Percentiles rank a stretch among this genome's conserved stretches.
These are phyloP conservation scores for Tyrannus savana DNA, from an alignment of 2,113 vertebrate species.

Conservation along the genomic window DNA sequence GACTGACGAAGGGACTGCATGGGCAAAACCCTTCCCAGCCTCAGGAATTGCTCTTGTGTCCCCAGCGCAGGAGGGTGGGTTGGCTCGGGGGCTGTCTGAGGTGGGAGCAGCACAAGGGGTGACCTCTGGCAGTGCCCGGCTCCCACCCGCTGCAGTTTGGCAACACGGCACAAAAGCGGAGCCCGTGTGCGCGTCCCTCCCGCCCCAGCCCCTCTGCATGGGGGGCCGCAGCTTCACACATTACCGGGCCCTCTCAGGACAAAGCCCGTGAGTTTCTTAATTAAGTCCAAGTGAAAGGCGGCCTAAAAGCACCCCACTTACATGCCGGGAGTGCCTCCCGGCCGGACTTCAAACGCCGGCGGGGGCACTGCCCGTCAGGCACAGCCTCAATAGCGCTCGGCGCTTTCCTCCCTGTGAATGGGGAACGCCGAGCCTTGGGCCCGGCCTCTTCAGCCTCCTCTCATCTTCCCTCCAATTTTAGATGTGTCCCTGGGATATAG, in stretches of 20 bases:
- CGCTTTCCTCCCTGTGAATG: slow-evolving; percentile 57
- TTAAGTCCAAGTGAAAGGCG: slow-evolving; percentile 79
- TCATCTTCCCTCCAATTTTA: slow-evolving; percentile 71
- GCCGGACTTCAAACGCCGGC: slow-evolving; percentile 60
- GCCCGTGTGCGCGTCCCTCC: slow-evolving; percentile 60
- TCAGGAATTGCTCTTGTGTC: neutral
- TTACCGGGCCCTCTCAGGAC: slow-evolving; percentile 71
- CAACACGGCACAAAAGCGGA: slow-evolving; percentile 67
- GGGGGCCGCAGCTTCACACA: slow-evolving; percentile 55
- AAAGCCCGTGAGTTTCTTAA: slow-evolving; percentile 81
- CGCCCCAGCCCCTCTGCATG: slow-evolving; percentile 65
- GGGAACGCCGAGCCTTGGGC: slow-evolving; percentile 53
- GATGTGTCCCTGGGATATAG: slow-evolving; percentile 82
- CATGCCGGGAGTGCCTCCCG: slow-evolving; percentile 56
- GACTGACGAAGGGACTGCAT: neutral
- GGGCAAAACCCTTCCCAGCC: neutral
- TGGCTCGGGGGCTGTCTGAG: neutral
- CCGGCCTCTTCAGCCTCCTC: slow-evolving; percentile 73
- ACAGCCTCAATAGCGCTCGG: neutral
- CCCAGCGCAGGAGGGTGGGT: neutral
- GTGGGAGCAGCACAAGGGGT: neutral
- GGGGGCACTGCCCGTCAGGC: slow-evolving; percentile 30
- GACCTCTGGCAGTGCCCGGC: slow-evolving; percentile 44
- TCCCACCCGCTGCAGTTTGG: slow-evolving; percentile 61
- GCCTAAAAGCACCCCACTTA: slow-evolving; percentile 70